These are phyloP conservation scores for Agrypnia vestita DNA, from an alignment of 1,140 invertebrate genomes.

Conservation along the genomic window DNA sequence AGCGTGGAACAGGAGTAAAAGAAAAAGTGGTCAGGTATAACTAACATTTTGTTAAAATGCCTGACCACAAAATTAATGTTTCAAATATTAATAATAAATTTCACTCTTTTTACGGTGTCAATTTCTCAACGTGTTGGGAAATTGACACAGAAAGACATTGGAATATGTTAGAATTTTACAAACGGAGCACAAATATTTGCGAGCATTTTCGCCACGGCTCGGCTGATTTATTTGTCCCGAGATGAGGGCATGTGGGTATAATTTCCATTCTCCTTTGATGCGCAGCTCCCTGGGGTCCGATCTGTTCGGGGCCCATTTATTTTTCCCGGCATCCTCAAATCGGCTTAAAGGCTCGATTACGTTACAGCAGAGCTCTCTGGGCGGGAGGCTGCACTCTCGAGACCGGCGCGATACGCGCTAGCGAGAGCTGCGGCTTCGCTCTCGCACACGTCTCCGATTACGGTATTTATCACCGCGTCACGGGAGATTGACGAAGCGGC, in stretches of 20 bases:
- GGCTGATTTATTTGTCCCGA: too few species aligned
- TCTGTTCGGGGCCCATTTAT: slow-evolving; percentile 7
- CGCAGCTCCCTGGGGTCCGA: neutral
- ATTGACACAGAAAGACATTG: too few species aligned
- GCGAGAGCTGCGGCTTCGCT: slow-evolving; percentile 7
- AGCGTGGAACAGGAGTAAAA: too few species aligned
- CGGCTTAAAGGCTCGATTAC: slow-evolving; percentile 32
- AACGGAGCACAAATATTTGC: too few species aligned
- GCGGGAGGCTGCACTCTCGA: neutral
- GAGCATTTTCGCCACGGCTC: too few species aligned
- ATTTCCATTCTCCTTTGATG: neutral
- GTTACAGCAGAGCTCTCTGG: neutral
- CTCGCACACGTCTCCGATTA: slow-evolving; percentile 18
- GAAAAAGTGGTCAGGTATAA: too few species aligned
- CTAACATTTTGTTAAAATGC: too few species aligned
- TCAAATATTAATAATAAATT: too few species aligned
- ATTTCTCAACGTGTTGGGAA: too few species aligned
- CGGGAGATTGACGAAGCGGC: slow-evolving; percentile 10
- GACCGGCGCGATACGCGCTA: neutral
- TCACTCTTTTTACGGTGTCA: too few species aligned
- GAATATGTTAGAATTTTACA: too few species aligned
- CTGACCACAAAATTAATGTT: too few species aligned
- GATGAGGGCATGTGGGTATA: neutral
- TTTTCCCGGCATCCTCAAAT: slow-evolving; percentile 1
- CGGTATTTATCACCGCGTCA: slow-evolving; percentile 14